Conservation (phyloP, 2,113 vertebrate genomes). For the Zosterops hypoxanthus region DNA sequence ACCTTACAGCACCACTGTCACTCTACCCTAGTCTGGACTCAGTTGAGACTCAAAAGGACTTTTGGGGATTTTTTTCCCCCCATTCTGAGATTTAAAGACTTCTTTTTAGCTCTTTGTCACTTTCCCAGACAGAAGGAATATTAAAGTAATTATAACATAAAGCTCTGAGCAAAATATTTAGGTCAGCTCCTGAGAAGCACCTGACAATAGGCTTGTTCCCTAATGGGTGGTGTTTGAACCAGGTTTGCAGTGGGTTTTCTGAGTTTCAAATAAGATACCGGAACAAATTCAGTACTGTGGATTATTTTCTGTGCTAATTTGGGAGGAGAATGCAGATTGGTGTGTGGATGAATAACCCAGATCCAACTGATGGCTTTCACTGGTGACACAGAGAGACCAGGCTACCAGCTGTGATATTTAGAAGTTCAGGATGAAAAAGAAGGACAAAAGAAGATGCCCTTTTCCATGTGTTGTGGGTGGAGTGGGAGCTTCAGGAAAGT, state of each 20-base stretch:
- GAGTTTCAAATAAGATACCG: background rate
- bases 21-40: background rate
- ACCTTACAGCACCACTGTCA: background rate
- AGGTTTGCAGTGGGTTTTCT: background rate
- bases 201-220: background rate
- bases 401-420: background rate
- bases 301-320: background rate
- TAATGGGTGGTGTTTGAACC: background rate
- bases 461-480: background rate
- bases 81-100: background rate
- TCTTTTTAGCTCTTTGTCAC: background rate
- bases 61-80: background rate
- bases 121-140: background rate
- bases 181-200: background rate
- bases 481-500: background rate
- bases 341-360: background rate
- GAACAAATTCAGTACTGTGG: background rate
- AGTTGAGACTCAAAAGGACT: background rate
- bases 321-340: background rate
- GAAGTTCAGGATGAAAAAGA: background rate
- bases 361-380: background rate
- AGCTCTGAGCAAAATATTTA: background rate
- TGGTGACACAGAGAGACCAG: background rate
- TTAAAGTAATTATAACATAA: background rate
- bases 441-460: fast-evolving